Percentiles rank a stretch among this genome's conserved stretches.
Evolutionary conservation across 2,113 vertebrate species (phyloP).

Genomic region (Lophura nycthemera): DNA sequence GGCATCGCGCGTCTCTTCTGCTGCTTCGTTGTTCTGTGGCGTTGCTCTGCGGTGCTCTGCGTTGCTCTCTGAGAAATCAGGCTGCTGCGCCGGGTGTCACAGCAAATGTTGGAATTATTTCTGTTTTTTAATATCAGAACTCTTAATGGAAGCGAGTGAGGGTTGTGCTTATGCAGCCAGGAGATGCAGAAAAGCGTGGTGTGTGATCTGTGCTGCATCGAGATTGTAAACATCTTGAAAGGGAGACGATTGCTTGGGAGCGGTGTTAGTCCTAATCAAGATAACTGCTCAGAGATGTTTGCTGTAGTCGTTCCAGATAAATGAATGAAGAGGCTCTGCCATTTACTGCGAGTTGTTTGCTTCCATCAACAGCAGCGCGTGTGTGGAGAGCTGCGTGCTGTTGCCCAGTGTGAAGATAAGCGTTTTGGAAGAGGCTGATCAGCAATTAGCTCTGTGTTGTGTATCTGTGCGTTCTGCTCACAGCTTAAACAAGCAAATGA

Average conservation of each 20-base stretch:
- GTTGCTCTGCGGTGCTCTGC: neutral
- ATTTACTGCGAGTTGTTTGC: neutral
- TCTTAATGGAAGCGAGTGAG: neutral
- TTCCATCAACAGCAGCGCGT: neutral
- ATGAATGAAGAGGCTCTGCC: neutral
- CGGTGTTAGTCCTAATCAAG: neutral
- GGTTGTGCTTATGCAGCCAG: neutral
- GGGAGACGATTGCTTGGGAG: neutral
- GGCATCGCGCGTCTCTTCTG: neutral
- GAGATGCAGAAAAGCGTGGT: neutral
- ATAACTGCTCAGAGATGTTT: neutral
- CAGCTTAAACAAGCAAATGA: neutral
- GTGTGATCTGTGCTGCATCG: neutral
- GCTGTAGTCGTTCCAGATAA: neutral
- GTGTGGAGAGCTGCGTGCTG: neutral
- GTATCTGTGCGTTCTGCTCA: neutral
- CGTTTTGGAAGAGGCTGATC: neutral
- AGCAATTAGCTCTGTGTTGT: constrained; percentile 3
- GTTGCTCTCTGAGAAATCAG: neutral
- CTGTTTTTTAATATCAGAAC: too few species aligned
- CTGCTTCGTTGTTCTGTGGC: neutral
- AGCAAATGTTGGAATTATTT: neutral
- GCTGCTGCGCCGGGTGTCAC: neutral
- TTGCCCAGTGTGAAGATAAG: neutral
- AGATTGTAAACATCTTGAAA: neutral